Evolutionary conservation across 2,888 invertebrate species (phyloP).

Genomic region (Atethmia centrago): DNA sequence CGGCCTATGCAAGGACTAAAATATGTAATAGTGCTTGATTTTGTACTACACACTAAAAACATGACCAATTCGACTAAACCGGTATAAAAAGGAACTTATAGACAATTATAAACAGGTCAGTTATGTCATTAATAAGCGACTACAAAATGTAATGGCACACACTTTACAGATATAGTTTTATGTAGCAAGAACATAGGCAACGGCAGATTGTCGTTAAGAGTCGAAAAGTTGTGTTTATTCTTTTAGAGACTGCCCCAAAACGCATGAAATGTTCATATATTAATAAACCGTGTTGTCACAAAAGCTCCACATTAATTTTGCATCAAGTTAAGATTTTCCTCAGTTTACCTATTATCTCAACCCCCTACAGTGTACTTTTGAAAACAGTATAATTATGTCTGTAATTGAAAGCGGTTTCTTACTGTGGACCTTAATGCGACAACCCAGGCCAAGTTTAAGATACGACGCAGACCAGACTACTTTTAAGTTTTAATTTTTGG

Average conservation of each 20-base stretch:
- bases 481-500: conserved; percentile 66
- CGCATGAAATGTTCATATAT: conserved; percentile 6
- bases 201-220: neutral
- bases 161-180: conserved; percentile 36
- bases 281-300: conserved; percentile 4
- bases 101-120: conserved; percentile 13
- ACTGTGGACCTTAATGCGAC: conserved; percentile 11
- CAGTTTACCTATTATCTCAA: neutral
- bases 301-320: neutral
- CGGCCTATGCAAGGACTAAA: conserved; percentile 12
- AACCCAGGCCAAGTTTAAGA: neutral
- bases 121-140: conserved; percentile 40
- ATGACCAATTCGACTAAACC: conserved; percentile 20
- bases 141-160: conserved; percentile 56
- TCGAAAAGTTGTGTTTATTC: conserved; percentile 3
- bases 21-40: conserved; percentile 26
- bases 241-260: neutral
- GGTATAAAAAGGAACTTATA: conserved; percentile 26
- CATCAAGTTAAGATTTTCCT: neutral
- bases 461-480: conserved; percentile 51
- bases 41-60: conserved; percentile 33
- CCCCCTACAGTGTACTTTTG: neutral
- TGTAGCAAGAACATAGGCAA: conserved; percentile 13
- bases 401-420: conserved; percentile 13
- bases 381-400: neutral